phyloP scores from a whole-genome alignment of 2,888 invertebrate species.

The Tryphoninae sp. region DNA sequence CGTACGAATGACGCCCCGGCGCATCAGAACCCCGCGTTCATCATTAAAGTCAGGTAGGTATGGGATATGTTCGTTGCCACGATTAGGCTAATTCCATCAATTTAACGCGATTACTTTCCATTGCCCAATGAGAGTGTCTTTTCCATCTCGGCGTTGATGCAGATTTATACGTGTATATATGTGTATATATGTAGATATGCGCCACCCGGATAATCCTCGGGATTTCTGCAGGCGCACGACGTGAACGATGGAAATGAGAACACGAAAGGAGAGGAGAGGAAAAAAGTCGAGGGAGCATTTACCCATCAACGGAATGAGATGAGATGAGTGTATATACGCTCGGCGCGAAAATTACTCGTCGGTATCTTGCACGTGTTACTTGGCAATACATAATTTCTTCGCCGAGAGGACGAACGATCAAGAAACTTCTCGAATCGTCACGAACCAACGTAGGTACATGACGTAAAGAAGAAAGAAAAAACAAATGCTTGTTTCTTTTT shows the following conservation, averaged over 20 bases:
- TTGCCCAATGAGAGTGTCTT: slow-evolving; percentile 48
- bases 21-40: slow-evolving; percentile 39
- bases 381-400: slow-evolving; percentile 46
- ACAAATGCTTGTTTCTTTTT: no score
- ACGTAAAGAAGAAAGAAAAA: background rate
- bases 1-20: slow-evolving; percentile 21
- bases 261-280: slow-evolving; percentile 40
- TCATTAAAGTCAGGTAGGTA: slow-evolving; percentile 40
- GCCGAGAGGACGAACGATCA: slow-evolving; percentile 42
- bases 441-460: no score
- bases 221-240: slow-evolving; percentile 21
- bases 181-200: background rate
- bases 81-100: slow-evolving; percentile 64
- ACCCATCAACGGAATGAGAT: slow-evolving; percentile 43
- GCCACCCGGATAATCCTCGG: slow-evolving; percentile 19
- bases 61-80: slow-evolving; percentile 41
- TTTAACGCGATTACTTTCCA: slow-evolving; percentile 61
- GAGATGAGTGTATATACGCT: slow-evolving; percentile 42
- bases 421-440: slow-evolving; percentile 14
- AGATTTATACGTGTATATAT: slow-evolving; percentile 7
- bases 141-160: slow-evolving; percentile 28
- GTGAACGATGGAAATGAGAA: slow-evolving; percentile 54
- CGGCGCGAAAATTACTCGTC: slow-evolving; percentile 56
- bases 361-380: slow-evolving; percentile 49
- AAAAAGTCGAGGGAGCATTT: slow-evolving; percentile 28